Percentiles rank a stretch among this genome's conserved stretches.
These are phyloP conservation scores for Nycteola revayana DNA, from an alignment of 2,888 invertebrate species.

Conservation along the genomic window DNA sequence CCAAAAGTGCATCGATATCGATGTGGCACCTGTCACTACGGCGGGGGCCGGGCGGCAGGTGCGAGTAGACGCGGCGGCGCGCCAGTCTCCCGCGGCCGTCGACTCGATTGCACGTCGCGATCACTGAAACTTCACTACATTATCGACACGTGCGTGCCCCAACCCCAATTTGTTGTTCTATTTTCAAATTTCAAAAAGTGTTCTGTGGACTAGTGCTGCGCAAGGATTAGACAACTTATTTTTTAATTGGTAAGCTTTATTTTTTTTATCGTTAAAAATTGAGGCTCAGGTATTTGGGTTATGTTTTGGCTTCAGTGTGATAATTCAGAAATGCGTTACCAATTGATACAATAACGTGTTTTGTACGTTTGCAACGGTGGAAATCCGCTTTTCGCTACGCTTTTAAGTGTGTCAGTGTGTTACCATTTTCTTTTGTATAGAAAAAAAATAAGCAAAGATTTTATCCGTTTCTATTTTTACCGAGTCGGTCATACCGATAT, in stretches of 20 bases:
- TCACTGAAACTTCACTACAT: slow-evolving; percentile 31
- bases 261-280: slow-evolving; percentile 8
- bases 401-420: slow-evolving; percentile 56
- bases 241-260: slow-evolving; percentile 37
- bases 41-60: slow-evolving; percentile 74
- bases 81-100: slow-evolving; percentile 74
- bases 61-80: slow-evolving; percentile 76
- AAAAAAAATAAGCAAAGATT: slow-evolving; percentile 19
- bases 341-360: slow-evolving; percentile 52
- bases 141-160: slow-evolving; percentile 73
- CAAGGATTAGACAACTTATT: slow-evolving; percentile 36
- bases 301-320: slow-evolving; percentile 57
- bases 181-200: slow-evolving; percentile 50
- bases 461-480: slow-evolving; percentile 24
- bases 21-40: slow-evolving; percentile 62
- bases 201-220: slow-evolving; percentile 57
- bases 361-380: slow-evolving; percentile 50
- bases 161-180: slow-evolving; percentile 70
- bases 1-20: slow-evolving; percentile 61
- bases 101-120: slow-evolving; percentile 64
- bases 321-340: slow-evolving; percentile 52
- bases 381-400: slow-evolving; percentile 45
- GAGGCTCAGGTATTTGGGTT: slow-evolving; percentile 44
- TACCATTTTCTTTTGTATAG: slow-evolving; percentile 28
- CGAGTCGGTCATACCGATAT: slow-evolving; percentile 16